Evolutionary conservation across 2,797 vertebrate genomes (phyloP), one percentile per base, ranked within the genome.

Genomic region (Notamacropus eugenii): DNA sequence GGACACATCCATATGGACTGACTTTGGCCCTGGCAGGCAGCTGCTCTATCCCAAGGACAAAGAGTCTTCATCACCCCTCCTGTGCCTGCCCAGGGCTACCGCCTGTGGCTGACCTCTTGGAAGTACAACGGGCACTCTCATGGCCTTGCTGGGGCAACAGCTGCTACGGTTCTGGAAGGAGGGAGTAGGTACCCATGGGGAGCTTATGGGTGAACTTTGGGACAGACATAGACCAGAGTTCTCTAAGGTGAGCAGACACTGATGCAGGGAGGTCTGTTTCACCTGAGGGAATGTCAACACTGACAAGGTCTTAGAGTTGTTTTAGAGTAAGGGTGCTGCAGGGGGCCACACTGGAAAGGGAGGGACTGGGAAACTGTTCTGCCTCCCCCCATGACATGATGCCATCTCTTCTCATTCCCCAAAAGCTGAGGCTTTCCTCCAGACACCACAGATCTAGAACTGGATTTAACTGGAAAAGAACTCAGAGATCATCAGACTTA

Each of bases 101-200:
- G 96, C 94, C 97, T 94, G 97, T 97, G 95, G 98, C 98, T 98
- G 98, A 96, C 98, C 90, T 97, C 97, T 98, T 98, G 97, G 98
- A 97, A 98, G 97, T 95, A 95, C 67, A 97, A 46, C 96, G 96
- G 67, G 95, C 87, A 52, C 92, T 97, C 97, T 97, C 94, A 9
- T 31, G 90, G 98, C 96, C 54, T 95, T 96, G 96, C 96, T 94
- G 90, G 50, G 93, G 59, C 54, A 96, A 91, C 97, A 97, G 92
- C 74, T 93, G 90, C 82, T 97, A 54, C 9, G 97, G 96, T 34
- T 46, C 94, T 0, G 40, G 96, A 96, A 91, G 97, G 97, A 97
- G 96, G 97, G 93, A 95, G 95, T 9, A 59, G 95, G 97, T 94
- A 96, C 97, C 97, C 16, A 12, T 93, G 54, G 97, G 97, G 97